These are phyloP conservation scores for Drosophila murphyi DNA, from an alignment of 1,140 invertebrate species.

Conservation along the genomic window DNA sequence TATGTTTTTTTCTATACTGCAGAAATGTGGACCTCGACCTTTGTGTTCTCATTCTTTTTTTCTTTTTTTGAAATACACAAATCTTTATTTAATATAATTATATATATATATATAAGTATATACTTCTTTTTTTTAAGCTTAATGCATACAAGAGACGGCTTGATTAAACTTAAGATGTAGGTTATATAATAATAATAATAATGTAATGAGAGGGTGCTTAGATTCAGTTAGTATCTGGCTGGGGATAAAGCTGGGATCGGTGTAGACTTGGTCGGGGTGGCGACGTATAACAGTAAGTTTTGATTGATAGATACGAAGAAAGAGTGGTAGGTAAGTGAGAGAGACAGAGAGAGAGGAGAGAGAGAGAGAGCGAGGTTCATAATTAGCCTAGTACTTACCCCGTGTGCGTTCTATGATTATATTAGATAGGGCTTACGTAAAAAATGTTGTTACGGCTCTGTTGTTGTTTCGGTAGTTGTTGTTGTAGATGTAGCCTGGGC, in stretches of 20 bases:
- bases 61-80: constrained; percentile 72
- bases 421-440: constrained; percentile 68
- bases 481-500: constrained; percentile 50
- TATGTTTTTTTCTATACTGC: constrained; percentile 79
- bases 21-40: constrained; percentile 84
- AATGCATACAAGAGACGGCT: constrained; percentile 84
- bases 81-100: constrained; percentile 50
- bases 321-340: constrained; percentile 5
- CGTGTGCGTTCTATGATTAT: constrained; percentile 52
- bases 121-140: constrained; percentile 69
- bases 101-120: constrained; percentile 56
- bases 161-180: constrained; percentile 65
- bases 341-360: constrained; percentile 19
- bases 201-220: constrained; percentile 36
- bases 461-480: constrained; percentile 36
- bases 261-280: neutral
- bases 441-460: constrained; percentile 52
- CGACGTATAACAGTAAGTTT: neutral
- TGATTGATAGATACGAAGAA: constrained; percentile 1
- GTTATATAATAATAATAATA: constrained; percentile 39
- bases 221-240: constrained; percentile 10
- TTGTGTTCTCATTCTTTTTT: constrained; percentile 68
- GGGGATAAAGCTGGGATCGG: neutral
- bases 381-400: constrained; percentile 82
- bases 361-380: constrained; percentile 33